Evolutionary conservation across 2,113 vertebrate genomes (phyloP).

Genomic region (Tachysurus fulvidraco): DNA sequence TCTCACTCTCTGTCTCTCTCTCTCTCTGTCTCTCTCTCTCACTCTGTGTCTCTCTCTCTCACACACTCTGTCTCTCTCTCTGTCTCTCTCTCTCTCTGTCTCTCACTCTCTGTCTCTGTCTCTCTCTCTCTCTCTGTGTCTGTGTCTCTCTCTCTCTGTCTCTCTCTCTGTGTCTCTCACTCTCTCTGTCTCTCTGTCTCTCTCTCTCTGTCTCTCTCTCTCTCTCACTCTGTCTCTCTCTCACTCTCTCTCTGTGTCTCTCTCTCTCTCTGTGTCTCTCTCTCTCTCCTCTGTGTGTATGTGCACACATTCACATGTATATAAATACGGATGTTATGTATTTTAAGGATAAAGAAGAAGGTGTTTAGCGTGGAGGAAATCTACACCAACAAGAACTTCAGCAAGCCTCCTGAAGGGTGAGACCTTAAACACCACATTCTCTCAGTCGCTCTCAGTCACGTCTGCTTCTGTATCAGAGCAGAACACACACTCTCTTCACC

Average conservation of each 20-base stretch:
- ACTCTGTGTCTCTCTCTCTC: no score
- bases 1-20: no score
- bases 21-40: not conserved
- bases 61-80: no score
- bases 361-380: slow-evolving; percentile 91
- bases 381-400: slow-evolving; percentile 91
- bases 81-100: no score
- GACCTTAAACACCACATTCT: slow-evolving; percentile 10
- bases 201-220: no score
- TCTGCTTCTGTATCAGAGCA: not conserved
- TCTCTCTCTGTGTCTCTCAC: no score
- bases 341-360: slow-evolving; percentile 84
- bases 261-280: no score
- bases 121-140: not conserved
- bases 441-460: not conserved
- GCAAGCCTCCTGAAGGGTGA: slow-evolving; percentile 82
- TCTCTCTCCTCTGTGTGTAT: not conserved
- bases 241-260: not conserved
- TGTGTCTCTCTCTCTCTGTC: not conserved
- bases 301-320: rapidly evolving
- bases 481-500: no score
- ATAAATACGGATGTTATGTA: not conserved
- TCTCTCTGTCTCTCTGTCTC: no score
- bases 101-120: no score
- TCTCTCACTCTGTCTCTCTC: no score